Evolutionary conservation across 2,113 vertebrate species (phyloP), one percentile per base, ranked within the genome.

Genomic region (Empidonax traillii): DNA sequence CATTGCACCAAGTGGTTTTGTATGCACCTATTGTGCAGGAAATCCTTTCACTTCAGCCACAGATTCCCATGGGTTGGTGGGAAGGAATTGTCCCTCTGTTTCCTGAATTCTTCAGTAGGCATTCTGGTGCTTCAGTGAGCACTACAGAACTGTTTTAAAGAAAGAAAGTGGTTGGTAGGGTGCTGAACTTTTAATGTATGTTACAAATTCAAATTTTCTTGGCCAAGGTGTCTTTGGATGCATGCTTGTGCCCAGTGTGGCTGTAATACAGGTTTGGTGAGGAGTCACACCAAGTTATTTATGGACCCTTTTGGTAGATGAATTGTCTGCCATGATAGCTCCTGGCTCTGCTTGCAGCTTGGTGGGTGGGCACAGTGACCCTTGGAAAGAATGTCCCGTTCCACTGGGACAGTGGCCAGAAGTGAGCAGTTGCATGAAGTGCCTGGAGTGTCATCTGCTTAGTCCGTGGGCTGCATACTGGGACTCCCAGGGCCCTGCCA

Each of bases 331-430:
- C 35, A 8, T 17, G 23, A 35, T 23, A 77, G 46, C 27, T 87
- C 28, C 47, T 74, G 61, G 41, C 61, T 90, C 37, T 74, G 37
- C 46, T 44, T 90, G 68, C 59, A 84, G 63, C 61, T 89, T 56
- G 92, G 61, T 85, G 55, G 43, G 61, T 44, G 69, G 44, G 37
- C 81, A 39, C 65, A 74, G 61, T 14, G 69, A 61, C 69, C 59
- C 90, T 61, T 72, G 47, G 71, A 68, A 79, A 76, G 63, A 37
- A 59, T 65, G 59, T 49, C 37, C n/a, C 39, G 5, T 44, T 91
- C 53, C 18, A 1, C 15, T 63, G 47, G 67, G 67, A 55, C 21
- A n/a, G 33, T 0, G 0, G 25, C 23, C 72, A 72, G 62, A 74
- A 78, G 44, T 2, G 56, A 87, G 55, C 69, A 82, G 44, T 31